Evolutionary conservation across 2,113 vertebrate genomes (phyloP).

Genomic region (Nycticryphes semicollaris): DNA sequence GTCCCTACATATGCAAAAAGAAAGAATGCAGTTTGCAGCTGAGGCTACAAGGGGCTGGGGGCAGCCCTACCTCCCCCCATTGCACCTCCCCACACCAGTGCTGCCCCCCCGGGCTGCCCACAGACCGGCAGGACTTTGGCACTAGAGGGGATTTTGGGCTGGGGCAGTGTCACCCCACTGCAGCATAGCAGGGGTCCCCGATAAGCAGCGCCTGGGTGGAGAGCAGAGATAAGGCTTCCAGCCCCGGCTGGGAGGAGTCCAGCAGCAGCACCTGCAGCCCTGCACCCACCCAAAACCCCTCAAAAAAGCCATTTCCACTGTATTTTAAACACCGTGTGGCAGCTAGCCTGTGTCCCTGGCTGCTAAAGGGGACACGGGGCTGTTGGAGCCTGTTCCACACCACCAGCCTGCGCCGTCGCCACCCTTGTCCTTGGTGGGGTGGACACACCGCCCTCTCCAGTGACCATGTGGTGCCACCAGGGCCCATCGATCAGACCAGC

Average conservation of each 20-base stretch:
- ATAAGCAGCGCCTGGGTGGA: not conserved
- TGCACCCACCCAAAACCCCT: accelerated
- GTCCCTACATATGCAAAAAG: not conserved
- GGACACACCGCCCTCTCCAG: not conserved
- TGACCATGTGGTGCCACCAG: not conserved
- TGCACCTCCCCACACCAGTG: accelerated
- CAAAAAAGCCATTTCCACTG: accelerated
- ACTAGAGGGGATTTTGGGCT: accelerated
- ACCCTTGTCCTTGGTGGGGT: not conserved
- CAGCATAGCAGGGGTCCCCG: accelerated
- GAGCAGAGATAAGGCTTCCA: not conserved
- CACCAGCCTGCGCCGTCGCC: not conserved
- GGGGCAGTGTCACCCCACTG: not conserved
- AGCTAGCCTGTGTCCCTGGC: accelerated
- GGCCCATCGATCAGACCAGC: not conserved
- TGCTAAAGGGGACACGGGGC: accelerated
- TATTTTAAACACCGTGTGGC: not conserved
- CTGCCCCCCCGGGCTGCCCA: accelerated
- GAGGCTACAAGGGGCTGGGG: not conserved
- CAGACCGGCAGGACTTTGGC: accelerated
- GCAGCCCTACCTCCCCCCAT: accelerated
- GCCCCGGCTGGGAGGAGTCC: not conserved
- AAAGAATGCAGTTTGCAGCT: not conserved
- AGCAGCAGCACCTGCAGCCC: not conserved
- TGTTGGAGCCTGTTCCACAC: not conserved